Base-by-base conservation (phyloP, 92 coral and sea anemone species). In the Umimayanthus chanpuru region DNA sequence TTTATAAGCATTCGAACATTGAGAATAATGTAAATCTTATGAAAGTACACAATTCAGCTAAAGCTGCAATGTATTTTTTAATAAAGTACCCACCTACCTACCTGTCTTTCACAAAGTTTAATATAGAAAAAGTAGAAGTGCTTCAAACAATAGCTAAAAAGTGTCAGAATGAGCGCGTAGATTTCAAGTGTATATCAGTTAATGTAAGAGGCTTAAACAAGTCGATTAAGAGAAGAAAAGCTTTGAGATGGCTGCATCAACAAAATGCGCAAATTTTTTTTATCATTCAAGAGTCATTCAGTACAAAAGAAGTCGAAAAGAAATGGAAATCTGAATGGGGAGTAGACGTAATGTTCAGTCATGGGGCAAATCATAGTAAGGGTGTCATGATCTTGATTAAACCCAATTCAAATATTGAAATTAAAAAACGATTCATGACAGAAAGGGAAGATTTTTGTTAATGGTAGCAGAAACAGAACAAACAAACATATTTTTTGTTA, bases 241-340 rank as follows among this genome's bases (percentile, higher is more conserved):
- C 77, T 43, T 77, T 87, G 56, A 78, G 73, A 41, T 78, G 89
- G 79, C 89, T 87, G 44, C 67, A 87, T 67, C 68, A 76, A 76
- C 90, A 87, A 76, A 87, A 81, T 73, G 79, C 78, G 39, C 85
- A 78, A 73, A 39, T 81, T 39, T 86, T 74, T 86, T 86, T 86
- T 74, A 30, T 85, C 43, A 85, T 67, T n/a, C n/a, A n/a, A n/a
- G n/a, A n/a, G n/a, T n/a, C n/a, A n/a, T n/a, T n/a, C n/a, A n/a
- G n/a, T n/a, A 47, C 64, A 85, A 18, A n/a, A n/a, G n/a, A n/a
- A n/a, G 77, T 65, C 8, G 82, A 50, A 23, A 44, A 85, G 21
- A 44, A 44, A 25, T 85, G 47, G 89, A 44, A 74, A 75, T 20
- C 89, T 8, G 32, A 88, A 88, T 88, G 90, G 90, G 72, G 86